Evolutionary conservation across 2,888 invertebrate genomes (phyloP).

Genomic region (Serrognathus titanus): DNA sequence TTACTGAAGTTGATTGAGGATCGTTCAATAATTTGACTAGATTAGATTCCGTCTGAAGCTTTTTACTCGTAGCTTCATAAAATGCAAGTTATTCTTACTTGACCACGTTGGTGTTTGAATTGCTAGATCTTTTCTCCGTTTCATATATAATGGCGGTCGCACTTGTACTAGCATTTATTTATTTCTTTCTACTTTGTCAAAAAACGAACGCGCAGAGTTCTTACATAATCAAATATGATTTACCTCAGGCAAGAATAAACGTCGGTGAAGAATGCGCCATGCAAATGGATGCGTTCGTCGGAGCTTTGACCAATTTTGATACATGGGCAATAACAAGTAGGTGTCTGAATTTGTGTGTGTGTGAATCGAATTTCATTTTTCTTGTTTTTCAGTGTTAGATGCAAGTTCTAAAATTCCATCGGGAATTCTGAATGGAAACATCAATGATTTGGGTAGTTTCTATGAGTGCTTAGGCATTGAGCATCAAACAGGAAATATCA

Average conservation of each 20-base stretch:
- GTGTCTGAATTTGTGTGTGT: background rate
- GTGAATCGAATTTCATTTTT: background rate
- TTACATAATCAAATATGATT: too few relatives aligned
- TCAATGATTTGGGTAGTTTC: constrained; percentile 1
- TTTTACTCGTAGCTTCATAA: too few relatives aligned
- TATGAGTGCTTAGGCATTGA: constrained; percentile 1
- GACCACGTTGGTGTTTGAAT: too few relatives aligned
- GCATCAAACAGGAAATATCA: background rate
- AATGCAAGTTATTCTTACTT: too few relatives aligned
- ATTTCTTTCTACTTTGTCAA: too few relatives aligned
- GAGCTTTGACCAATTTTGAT: background rate
- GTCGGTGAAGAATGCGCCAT: background rate
- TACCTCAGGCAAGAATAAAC: background rate
- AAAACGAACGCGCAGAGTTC: too few relatives aligned
- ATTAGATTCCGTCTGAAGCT: too few relatives aligned
- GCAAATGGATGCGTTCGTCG: background rate
- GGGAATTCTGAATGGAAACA: background rate
- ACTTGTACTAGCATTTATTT: too few relatives aligned
- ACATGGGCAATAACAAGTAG: background rate
- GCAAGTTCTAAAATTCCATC: background rate
- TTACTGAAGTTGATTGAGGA: too few relatives aligned
- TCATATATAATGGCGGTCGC: too few relatives aligned
- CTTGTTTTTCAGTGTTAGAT: background rate
- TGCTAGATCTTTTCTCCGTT: too few relatives aligned
- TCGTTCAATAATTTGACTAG: too few relatives aligned